phyloP scores from a whole-genome alignment of 2,888 invertebrate species.

The Ormyrus rosae region DNA sequence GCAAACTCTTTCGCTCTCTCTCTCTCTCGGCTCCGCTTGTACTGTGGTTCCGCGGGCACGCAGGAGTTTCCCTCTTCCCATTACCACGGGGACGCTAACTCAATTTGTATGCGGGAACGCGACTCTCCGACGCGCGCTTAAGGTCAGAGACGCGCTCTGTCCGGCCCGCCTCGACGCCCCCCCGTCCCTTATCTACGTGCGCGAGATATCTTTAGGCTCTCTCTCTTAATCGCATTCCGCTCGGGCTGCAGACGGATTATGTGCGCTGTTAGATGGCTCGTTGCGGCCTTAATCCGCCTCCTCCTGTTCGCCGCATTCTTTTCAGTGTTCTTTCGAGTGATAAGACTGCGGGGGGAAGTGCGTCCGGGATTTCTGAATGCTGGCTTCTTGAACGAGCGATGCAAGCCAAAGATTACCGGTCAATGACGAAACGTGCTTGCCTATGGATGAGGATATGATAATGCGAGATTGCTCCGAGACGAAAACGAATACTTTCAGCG shows the following conservation, averaged over 20 bases:
- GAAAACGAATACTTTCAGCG: neutral
- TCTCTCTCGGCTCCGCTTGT: neutral
- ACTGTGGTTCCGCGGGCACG: slow-evolving; percentile 31
- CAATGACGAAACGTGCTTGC: neutral
- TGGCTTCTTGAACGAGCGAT: slow-evolving; percentile 12
- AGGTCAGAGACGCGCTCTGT: slow-evolving; percentile 64
- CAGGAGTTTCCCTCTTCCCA: slow-evolving; percentile 59
- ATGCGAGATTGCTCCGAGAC: slow-evolving; percentile 1
- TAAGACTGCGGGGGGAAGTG: neutral
- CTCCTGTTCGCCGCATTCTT: slow-evolving; percentile 2
- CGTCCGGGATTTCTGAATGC: neutral
- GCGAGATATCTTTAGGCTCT: slow-evolving; percentile 63
- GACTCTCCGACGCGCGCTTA: slow-evolving; percentile 68
- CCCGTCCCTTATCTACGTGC: slow-evolving; percentile 38
- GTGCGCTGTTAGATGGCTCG: slow-evolving; percentile 47
- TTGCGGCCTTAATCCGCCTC: slow-evolving; percentile 60
- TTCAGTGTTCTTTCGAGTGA: neutral
- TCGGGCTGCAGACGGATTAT: slow-evolving; percentile 60
- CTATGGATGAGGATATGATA: slow-evolving; percentile 6
- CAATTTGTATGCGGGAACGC: slow-evolving; percentile 73
- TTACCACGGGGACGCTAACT: slow-evolving; percentile 71
- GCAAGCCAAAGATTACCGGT: slow-evolving; percentile 11
- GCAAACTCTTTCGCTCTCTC: slow-evolving; percentile 18
- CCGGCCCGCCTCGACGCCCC: slow-evolving; percentile 62
- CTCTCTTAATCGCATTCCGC: slow-evolving; percentile 63